Conservation (phyloP, 2,113 vertebrate species). For the Myodes glareolus region DNA sequence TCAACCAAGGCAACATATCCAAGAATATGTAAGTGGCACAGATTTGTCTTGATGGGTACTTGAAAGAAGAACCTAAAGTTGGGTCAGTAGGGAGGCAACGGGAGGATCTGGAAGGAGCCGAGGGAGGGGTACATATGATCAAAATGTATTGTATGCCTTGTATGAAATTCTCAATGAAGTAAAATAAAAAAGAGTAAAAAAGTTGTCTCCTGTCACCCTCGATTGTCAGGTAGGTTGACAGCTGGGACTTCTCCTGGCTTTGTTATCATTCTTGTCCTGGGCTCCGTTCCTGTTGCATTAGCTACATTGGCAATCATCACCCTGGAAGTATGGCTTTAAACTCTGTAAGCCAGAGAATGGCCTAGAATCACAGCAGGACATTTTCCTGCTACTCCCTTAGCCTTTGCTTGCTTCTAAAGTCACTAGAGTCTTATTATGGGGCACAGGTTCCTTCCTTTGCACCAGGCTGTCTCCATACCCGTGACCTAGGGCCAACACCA, state of each 20-base stretch:
- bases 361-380: neutral
- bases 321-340: neutral
- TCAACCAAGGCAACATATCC: neutral
- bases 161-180: neutral
- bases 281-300: neutral
- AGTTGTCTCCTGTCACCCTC: neutral
- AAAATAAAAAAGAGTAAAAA: neutral
- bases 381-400: neutral
- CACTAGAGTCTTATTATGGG: rapidly evolving
- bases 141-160: neutral
- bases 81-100: neutral
- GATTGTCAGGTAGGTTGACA: neutral
- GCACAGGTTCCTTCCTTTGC: neutral
- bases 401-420: neutral
- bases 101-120: neutral
- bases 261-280: neutral
- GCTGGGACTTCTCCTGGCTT: neutral
- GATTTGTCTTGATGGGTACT: neutral
- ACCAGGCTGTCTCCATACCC: conserved; percentile 1
- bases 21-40: neutral
- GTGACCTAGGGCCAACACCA: neutral
- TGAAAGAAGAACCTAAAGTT: neutral
- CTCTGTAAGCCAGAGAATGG: neutral
- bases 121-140: neutral
- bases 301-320: neutral